phyloP scores from a whole-genome alignment of 2,888 invertebrate species.

The Lycaena phlaeas region DNA sequence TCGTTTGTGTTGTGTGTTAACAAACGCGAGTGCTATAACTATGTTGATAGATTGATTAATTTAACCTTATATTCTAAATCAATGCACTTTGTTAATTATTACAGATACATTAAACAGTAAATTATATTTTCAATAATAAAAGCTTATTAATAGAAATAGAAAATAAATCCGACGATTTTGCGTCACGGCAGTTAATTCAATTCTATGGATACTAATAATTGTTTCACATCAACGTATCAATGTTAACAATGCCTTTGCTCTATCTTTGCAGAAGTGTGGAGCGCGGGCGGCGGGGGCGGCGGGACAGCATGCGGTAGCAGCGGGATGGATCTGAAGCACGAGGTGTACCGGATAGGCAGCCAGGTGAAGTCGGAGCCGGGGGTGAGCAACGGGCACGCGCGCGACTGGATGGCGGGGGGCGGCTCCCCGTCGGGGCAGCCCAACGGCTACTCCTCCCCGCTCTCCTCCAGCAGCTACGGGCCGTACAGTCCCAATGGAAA shows the following conservation, averaged over 20 bases:
- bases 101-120: too few relatives aligned
- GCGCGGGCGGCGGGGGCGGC: slow-evolving; percentile 67
- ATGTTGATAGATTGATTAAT: too few relatives aligned
- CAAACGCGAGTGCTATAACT: too few relatives aligned
- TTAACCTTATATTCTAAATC: too few relatives aligned
- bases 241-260: neutral
- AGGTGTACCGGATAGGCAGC: slow-evolving; percentile 72
- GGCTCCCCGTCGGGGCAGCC: slow-evolving; percentile 74
- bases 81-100: too few relatives aligned
- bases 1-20: too few relatives aligned
- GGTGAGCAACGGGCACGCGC: slow-evolving; percentile 64
- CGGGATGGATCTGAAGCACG: slow-evolving; percentile 78
- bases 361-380: slow-evolving; percentile 66
- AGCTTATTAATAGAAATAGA: too few relatives aligned
- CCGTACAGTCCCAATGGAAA: slow-evolving; percentile 92
- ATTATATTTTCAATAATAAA: too few relatives aligned
- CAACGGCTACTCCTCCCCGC: slow-evolving; percentile 89
- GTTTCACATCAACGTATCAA: too few relatives aligned
- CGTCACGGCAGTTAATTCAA: too few relatives aligned
- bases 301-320: slow-evolving; percentile 71
- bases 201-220: too few relatives aligned
- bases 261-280: slow-evolving; percentile 62
- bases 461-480: slow-evolving; percentile 91
- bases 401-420: slow-evolving; percentile 70
- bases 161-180: too few relatives aligned